Evolutionary conservation across 2,797 vertebrate species (phyloP).

Genomic region (Acrocephalus scirpaceus): DNA sequence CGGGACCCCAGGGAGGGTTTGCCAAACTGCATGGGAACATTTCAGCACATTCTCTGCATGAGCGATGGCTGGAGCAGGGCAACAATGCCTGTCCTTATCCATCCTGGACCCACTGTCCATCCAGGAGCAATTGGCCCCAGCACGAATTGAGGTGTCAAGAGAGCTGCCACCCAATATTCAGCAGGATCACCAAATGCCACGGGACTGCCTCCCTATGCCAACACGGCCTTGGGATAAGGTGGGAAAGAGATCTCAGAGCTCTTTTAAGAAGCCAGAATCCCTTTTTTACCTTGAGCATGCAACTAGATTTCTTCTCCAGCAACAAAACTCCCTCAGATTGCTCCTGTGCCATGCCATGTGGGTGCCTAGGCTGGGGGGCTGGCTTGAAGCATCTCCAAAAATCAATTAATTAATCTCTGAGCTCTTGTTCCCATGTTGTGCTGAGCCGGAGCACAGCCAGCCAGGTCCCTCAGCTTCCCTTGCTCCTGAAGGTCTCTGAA

Average conservation of each 20-base stretch:
- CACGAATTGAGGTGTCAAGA: accelerated
- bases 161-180: background rate
- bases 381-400: background rate
- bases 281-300: background rate
- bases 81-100: background rate
- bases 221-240: accelerated
- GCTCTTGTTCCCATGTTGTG: background rate
- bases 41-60: accelerated
- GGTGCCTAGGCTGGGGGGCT: background rate
- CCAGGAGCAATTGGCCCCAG: accelerated
- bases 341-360: background rate
- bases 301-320: background rate
- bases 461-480: background rate
- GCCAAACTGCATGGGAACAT: accelerated
- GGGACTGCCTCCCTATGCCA: accelerated
- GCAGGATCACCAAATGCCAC: background rate
- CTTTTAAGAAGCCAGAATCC: background rate
- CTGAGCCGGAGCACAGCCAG: background rate
- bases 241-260: background rate
- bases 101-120: background rate
- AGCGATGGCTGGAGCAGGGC: accelerated
- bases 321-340: accelerated
- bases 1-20: background rate
- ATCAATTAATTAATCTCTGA: background rate
- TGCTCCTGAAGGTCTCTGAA: background rate